A percentile compares a stretch with the other conserved stretches of the same genome.
phyloP scores from a whole-genome alignment of 2,888 invertebrate genomes.

The Tenthredo mesomela region DNA sequence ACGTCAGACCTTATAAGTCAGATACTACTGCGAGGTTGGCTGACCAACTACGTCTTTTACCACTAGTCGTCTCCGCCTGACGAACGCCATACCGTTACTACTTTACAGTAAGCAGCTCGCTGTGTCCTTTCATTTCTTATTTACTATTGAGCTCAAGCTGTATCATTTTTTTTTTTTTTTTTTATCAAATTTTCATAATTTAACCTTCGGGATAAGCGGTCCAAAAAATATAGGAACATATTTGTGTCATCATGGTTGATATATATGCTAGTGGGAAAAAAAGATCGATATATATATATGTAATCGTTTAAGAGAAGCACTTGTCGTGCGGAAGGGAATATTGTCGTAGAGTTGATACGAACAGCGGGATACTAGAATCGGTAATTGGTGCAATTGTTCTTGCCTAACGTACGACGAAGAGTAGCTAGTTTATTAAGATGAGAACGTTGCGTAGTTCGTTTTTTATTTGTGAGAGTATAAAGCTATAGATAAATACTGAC shows the following conservation, averaged over 20 bases:
- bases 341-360: slow-evolving; percentile 16
- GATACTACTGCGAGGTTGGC: slow-evolving; percentile 5
- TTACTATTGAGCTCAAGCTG: too few species aligned
- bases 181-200: background rate
- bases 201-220: background rate
- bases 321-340: background rate
- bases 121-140: background rate
- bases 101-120: slow-evolving; percentile 15
- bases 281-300: background rate
- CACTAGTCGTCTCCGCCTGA: slow-evolving; percentile 20
- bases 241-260: background rate
- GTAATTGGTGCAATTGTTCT: slow-evolving; percentile 42
- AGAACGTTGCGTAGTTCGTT: slow-evolving; percentile 19
- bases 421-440: background rate
- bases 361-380: slow-evolving; percentile 33
- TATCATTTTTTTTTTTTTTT: background rate
- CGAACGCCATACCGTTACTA: slow-evolving; percentile 21
- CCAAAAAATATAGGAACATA: background rate
- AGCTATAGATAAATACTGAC: background rate
- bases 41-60: slow-evolving; percentile 11
- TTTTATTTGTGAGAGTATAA: background rate
- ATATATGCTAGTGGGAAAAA: background rate
- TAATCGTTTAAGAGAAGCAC: slow-evolving; percentile 27
- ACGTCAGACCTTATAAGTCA: background rate
- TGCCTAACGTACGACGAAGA: background rate